These are phyloP conservation scores for Rhabditoides inermis DNA, from an alignment of 2,888 invertebrate species.

Conservation along the genomic window DNA sequence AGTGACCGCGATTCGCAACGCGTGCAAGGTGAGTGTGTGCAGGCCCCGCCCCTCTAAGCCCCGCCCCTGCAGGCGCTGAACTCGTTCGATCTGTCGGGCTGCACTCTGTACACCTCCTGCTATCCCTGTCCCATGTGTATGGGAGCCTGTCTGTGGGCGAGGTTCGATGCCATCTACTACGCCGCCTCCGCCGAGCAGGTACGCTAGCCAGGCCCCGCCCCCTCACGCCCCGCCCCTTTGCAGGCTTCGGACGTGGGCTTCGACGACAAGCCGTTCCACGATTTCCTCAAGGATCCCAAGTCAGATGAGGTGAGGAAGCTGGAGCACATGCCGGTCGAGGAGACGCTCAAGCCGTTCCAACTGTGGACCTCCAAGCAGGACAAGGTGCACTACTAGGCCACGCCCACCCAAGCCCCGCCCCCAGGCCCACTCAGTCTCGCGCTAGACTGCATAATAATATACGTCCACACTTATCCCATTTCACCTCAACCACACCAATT, in stretches of 20 bases:
- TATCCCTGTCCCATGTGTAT: conserved; percentile 50
- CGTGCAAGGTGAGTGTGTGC: conserved; percentile 30
- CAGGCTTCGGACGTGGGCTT: conserved; percentile 43
- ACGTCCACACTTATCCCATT: too few relatives aligned
- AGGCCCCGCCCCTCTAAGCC: background rate
- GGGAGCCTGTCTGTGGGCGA: conserved; percentile 47
- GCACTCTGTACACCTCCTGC: conserved; percentile 45
- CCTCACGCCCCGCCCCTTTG: background rate
- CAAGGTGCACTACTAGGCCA: conserved; percentile 30
- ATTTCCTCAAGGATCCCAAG: conserved; percentile 41
- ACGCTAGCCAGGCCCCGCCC: background rate
- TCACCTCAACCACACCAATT: too few relatives aligned
- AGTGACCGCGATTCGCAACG: conserved; percentile 43
- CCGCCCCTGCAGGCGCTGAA: background rate
- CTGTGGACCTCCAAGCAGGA: conserved; percentile 35
- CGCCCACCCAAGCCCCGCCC: too few relatives aligned
- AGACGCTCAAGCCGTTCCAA: conserved; percentile 32
- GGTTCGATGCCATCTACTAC: conserved; percentile 41
- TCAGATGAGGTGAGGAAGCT: conserved; percentile 21
- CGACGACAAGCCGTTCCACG: conserved; percentile 44
- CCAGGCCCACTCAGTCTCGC: too few relatives aligned
- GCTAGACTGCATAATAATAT: too few relatives aligned
- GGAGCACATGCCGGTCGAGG: conserved; percentile 26
- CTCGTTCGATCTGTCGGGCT: conserved; percentile 29
- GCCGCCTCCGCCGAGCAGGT: conserved; percentile 44